phyloP scores from a whole-genome alignment of 2,888 invertebrate genomes.

The Drosophila histrio region DNA sequence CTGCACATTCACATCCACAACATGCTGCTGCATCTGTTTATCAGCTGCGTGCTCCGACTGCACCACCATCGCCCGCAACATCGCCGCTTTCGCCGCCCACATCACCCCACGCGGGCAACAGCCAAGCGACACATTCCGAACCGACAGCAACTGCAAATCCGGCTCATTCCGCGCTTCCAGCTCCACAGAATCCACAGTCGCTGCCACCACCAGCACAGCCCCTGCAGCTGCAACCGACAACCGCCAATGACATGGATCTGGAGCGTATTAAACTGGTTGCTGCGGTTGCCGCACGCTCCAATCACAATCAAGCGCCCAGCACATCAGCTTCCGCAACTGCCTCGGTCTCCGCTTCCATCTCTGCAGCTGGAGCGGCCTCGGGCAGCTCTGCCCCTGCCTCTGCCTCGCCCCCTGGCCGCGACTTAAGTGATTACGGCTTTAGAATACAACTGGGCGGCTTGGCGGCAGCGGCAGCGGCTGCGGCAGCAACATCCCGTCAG shows the following conservation, averaged over 20 bases:
- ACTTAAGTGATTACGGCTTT: conserved; percentile 84
- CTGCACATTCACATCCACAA: conserved; percentile 40
- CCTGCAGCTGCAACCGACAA: conserved; percentile 32
- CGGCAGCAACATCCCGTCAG: conserved; percentile 82
- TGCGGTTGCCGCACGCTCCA: conserved; percentile 77
- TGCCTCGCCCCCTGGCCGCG: conserved; percentile 71
- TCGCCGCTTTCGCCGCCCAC: conserved; percentile 81
- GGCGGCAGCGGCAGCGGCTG: conserved; percentile 83
- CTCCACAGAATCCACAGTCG: conserved; percentile 19
- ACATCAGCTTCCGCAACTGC: conserved; percentile 49
- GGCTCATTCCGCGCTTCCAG: conserved; percentile 16
- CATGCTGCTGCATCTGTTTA: conserved; percentile 63
- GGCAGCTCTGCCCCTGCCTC: conserved; percentile 50
- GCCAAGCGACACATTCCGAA: conserved; percentile 66
- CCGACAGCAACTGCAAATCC: conserved; percentile 48
- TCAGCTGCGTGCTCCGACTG: conserved; percentile 63
- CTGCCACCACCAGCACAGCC: conserved; percentile 35
- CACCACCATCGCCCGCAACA: conserved; percentile 76
- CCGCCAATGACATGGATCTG: conserved; percentile 81
- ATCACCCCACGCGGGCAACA: conserved; percentile 69
- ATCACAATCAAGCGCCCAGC: conserved; percentile 54
- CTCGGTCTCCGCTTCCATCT: conserved; percentile 36
- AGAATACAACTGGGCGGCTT: conserved; percentile 84
- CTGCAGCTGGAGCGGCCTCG: conserved; percentile 21
- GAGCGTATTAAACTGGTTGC: conserved; percentile 84